phyloP scores from a whole-genome alignment of 2,113 vertebrate species.

The Tor tambroides region DNA sequence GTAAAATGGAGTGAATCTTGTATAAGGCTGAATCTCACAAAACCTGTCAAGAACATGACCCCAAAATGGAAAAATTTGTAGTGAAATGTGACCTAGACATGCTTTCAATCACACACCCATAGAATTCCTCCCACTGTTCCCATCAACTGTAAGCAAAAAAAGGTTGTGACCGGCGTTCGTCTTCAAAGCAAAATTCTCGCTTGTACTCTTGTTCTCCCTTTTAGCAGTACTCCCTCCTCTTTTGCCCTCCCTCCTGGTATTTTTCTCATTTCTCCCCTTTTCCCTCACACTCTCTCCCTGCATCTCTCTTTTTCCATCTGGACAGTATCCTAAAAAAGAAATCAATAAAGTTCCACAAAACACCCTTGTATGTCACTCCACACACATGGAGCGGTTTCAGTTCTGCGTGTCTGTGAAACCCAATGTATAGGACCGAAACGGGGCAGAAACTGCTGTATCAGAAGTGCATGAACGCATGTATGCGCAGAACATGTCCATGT shows the following conservation, averaged over 20 bases:
- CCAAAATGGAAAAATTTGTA: background rate
- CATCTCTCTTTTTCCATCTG: constrained; percentile 67
- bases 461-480: background rate
- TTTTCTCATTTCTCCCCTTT: constrained; percentile 15
- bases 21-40: background rate
- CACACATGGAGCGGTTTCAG: constrained; percentile 60
- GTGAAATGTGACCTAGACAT: constrained; percentile 1
- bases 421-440: background rate
- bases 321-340: constrained; percentile 63
- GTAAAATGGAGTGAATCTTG: background rate
- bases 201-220: constrained; percentile 38
- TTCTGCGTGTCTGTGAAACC: constrained; percentile 36
- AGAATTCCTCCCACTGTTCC: constrained; percentile 24
- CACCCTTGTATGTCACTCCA: constrained; percentile 41
- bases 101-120: constrained; percentile 21
- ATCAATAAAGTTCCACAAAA: constrained; percentile 46
- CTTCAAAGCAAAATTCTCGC: constrained; percentile 48
- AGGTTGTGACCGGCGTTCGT: constrained; percentile 21
- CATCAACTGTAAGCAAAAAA: constrained; percentile 38
- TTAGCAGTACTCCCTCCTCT: constrained; percentile 47
- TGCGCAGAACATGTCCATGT: constrained; percentile 41
- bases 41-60: background rate
- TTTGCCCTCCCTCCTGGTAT: constrained; percentile 12
- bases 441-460: background rate
- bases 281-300: constrained; percentile 19